Conservation (phyloP, 2,113 vertebrate species). For the Alligator mississippiensis region DNA sequence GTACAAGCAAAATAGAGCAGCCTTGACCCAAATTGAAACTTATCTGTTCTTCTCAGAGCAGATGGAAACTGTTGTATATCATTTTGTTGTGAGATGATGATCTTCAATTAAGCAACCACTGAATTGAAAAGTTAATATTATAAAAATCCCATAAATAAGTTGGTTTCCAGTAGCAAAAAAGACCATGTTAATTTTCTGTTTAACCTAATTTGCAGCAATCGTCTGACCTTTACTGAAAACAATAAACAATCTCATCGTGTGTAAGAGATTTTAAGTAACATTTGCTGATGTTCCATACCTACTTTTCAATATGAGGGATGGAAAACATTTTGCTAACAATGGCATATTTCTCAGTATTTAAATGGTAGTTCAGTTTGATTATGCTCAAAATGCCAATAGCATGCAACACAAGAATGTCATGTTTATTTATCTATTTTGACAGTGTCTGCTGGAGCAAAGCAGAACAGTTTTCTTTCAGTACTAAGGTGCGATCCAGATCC, state of each 20-base stretch:
- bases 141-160: background rate
- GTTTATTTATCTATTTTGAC: background rate
- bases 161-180: constrained; percentile 17
- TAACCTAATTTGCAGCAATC: background rate
- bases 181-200: background rate
- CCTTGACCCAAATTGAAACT: constrained; percentile 33
- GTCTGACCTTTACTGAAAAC: background rate
- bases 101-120: constrained; percentile 13
- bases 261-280: background rate
- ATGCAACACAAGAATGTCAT: background rate
- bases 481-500: background rate
- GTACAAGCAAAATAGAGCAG: background rate
- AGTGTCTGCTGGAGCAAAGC: background rate
- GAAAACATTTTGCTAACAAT: background rate
- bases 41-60: constrained; percentile 1
- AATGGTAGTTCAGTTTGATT: background rate
- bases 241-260: background rate
- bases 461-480: background rate
- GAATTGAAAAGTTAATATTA: background rate
- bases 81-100: background rate
- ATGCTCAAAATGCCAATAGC: background rate
- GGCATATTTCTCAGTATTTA: background rate
- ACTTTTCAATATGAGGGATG: background rate
- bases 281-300: background rate
- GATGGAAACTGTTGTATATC: background rate